A percentile compares a stretch with the other conserved stretches of the same genome.
Conservation (phyloP, 2,113 vertebrate species). For the Ammodytes marinus region DNA sequence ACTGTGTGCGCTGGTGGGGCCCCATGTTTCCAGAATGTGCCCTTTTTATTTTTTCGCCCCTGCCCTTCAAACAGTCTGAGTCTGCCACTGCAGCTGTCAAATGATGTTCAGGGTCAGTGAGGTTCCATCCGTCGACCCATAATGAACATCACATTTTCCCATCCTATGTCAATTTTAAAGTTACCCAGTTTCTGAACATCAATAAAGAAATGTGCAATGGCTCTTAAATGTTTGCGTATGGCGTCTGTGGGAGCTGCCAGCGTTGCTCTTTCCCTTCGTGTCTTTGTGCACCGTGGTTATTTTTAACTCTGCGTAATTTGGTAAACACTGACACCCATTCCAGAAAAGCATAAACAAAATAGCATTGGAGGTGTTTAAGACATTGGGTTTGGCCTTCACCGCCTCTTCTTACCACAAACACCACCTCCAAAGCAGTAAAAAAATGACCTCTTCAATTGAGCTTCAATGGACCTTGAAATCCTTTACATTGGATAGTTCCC, state of each 20-base stretch:
- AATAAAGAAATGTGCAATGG: conserved; percentile 8
- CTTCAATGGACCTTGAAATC: background rate
- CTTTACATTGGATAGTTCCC: background rate
- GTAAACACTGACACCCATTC: conserved; percentile 64
- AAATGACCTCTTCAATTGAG: background rate
- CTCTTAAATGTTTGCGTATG: conserved; percentile 28
- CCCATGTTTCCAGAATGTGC: no score
- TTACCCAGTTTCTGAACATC: conserved; percentile 14
- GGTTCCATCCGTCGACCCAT: background rate
- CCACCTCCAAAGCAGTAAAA: conserved; percentile 41
- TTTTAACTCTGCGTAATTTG: conserved; percentile 70
- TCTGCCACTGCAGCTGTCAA: background rate
- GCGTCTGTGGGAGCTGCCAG: conserved; percentile 38
- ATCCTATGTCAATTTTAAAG: background rate
- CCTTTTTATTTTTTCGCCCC: no score
- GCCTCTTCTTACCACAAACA: conserved; percentile 66
- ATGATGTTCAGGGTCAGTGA: background rate
- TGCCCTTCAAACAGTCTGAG: no score
- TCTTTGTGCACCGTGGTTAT: conserved; percentile 65
- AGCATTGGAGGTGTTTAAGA: conserved; percentile 46
- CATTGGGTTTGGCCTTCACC: conserved; percentile 68
- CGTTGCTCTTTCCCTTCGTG: conserved; percentile 47
- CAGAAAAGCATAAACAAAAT: conserved; percentile 69
- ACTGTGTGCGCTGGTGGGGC: no score
- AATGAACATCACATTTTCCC: background rate